A percentile compares a stretch with the other conserved stretches of the same genome.
These are phyloP conservation scores for Hydropsyche betteni DNA, from an alignment of 2,888 invertebrate species.

Conservation along the genomic window DNA sequence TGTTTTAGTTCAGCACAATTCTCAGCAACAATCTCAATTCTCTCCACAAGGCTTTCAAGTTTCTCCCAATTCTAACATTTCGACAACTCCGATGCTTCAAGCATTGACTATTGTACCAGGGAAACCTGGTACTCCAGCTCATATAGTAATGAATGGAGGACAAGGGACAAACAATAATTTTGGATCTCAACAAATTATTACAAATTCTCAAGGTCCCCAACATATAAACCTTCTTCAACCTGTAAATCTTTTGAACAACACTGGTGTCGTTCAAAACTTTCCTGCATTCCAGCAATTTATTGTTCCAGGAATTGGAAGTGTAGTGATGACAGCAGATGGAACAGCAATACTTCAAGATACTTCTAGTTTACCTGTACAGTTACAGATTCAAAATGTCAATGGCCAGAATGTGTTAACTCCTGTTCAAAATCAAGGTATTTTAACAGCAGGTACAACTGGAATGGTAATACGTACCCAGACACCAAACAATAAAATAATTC, in stretches of 20 bases:
- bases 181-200: slow-evolving; percentile 74
- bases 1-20: slow-evolving; percentile 67
- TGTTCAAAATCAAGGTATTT: slow-evolving; percentile 72
- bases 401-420: slow-evolving; percentile 80
- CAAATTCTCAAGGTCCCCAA: slow-evolving; percentile 67
- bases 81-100: slow-evolving; percentile 76
- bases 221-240: slow-evolving; percentile 82
- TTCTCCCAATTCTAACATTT: slow-evolving; percentile 73
- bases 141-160: slow-evolving; percentile 78
- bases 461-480: slow-evolving; percentile 83
- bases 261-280: slow-evolving; percentile 77
- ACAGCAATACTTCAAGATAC: slow-evolving; percentile 78
- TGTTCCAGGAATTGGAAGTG: slow-evolving; percentile 81
- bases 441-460: slow-evolving; percentile 74
- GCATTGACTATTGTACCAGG: slow-evolving; percentile 81
- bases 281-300: slow-evolving; percentile 85
- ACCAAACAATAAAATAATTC: slow-evolving; percentile 75
- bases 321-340: slow-evolving; percentile 85
- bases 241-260: slow-evolving; percentile 79
- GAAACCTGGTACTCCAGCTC: slow-evolving; percentile 76
- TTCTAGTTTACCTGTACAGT: slow-evolving; percentile 74
- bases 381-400: slow-evolving; percentile 83
- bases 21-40: slow-evolving; percentile 66
- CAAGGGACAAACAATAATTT: slow-evolving; percentile 70
- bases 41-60: slow-evolving; percentile 81